Base-by-base conservation (phyloP, 2,797 vertebrate genomes). In the Pagetopsis macropterus region DNA sequence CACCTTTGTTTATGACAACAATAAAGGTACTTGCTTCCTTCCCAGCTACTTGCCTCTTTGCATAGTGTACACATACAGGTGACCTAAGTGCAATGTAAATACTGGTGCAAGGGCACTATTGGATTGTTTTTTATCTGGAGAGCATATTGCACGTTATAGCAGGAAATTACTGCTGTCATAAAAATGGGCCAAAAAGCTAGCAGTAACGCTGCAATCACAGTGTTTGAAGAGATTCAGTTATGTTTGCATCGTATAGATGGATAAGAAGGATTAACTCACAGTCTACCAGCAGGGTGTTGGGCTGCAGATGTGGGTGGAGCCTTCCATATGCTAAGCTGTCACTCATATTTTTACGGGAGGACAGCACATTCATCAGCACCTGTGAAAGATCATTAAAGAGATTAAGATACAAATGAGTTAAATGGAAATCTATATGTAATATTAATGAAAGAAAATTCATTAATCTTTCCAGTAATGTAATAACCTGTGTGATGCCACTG, bases 281-380 rank as follows among this genome's bases (percentile, higher is more conserved):
- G 90, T 99, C 98, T 78, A 99, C 96, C 81, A 98, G 93, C 75
- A 99, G 91, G 3, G 82, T 94, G 91, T 96, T 93, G 69, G 94
- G 93, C 76, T 97, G 93, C 82, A 99, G 94, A 83, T 96, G 94
- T 0, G 98, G 97, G 71, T 99, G 96, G 75, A 99, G 96, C 71
- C 98, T 94, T 51, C 97, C 97, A 43, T 93, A 94, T 0, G 96
- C 94, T 70, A 99, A 90, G 88, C 98, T 99, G 88, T 99, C 97
- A 82, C 95, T 99, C 92, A 99, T 93, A 69, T 99, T 99, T 90
- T 95, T 96, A 88, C 97, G 96, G 23, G 95, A 94, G 0, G 97
- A 96, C 84, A 99, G 88, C 83, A 99, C 95, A 71, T 98, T 99
- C 78, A 99, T 91, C 91, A 99, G 92, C 87, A 99, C 97, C 98